These are phyloP conservation scores for Amblyjoppa fuscipennis DNA, from an alignment of 2,888 invertebrate genomes.

Conservation along the genomic window DNA sequence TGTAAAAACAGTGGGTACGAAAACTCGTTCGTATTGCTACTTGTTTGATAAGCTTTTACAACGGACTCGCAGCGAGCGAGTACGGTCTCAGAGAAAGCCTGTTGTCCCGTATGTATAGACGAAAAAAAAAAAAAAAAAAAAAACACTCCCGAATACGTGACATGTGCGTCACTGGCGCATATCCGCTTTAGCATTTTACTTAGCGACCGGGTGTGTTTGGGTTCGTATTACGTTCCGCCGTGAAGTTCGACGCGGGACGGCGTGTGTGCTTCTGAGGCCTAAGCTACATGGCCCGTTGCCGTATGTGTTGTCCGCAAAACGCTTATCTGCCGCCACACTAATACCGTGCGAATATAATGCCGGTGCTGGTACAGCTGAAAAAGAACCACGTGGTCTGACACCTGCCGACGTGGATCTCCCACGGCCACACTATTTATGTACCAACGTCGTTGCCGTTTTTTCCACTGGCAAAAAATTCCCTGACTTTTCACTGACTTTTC, in stretches of 20 bases:
- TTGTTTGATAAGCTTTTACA: neutral
- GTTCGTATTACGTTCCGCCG: neutral
- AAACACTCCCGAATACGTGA: neutral
- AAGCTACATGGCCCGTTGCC: neutral
- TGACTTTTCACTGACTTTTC: too few relatives aligned
- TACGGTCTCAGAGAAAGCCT: neutral
- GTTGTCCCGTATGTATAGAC: neutral
- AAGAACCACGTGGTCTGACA: constrained; percentile 27
- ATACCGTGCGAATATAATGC: neutral
- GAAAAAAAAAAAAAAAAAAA: neutral
- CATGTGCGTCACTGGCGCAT: constrained; percentile 30
- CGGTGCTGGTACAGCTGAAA: neutral
- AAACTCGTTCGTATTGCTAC: neutral
- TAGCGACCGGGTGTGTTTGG: constrained; percentile 32
- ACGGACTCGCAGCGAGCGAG: neutral
- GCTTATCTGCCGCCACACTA: neutral
- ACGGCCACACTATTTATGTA: neutral
- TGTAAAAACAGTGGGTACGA: too few relatives aligned
- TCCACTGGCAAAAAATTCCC: too few relatives aligned
- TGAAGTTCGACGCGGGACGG: neutral
- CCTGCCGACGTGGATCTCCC: constrained; percentile 29
- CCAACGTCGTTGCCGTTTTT: too few relatives aligned
- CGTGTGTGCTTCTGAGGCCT: neutral
- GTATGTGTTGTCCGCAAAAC: neutral
- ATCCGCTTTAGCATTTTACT: constrained; percentile 30